Evolutionary conservation across 2,797 vertebrate species (phyloP).

Genomic region (Novumbra hubbsi): DNA sequence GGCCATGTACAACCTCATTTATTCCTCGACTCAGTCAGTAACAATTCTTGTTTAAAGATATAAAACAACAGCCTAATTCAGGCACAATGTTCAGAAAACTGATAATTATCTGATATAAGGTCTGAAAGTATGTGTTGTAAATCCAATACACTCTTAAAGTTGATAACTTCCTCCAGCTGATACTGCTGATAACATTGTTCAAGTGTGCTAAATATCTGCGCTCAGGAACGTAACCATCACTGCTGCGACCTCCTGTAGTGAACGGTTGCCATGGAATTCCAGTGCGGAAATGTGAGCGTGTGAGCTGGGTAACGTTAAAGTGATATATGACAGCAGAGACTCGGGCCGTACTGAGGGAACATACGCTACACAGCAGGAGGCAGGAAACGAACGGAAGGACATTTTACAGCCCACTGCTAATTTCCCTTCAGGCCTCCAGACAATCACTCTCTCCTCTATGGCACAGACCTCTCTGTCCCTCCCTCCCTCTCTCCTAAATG

Average conservation of each 20-base stretch:
- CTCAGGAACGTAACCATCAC: constrained; percentile 21
- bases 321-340: constrained; percentile 25
- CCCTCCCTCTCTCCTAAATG: not conserved
- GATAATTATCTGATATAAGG: not conserved
- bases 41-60: not conserved
- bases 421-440: constrained; percentile 12
- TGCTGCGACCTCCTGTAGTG: constrained; percentile 30
- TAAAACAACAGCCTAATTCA: not conserved
- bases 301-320: constrained; percentile 26
- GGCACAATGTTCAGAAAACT: too few species aligned
- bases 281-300: constrained; percentile 24
- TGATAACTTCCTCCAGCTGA: not conserved
- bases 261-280: constrained; percentile 44
- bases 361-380: constrained; percentile 1
- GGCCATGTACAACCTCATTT: too few species aligned
- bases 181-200: not conserved
- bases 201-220: not conserved
- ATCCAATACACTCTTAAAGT: not conserved
- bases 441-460: not conserved
- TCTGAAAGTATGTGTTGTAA: not conserved
- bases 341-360: not conserved
- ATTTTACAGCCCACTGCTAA: constrained; percentile 2
- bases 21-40: too few species aligned
- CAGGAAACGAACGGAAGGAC: constrained; percentile 3
- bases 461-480: not conserved